Evolutionary conservation across 2,797 vertebrate species (phyloP), one percentile per base, ranked within the genome.

Genomic region (Pteropus rufus): DNA sequence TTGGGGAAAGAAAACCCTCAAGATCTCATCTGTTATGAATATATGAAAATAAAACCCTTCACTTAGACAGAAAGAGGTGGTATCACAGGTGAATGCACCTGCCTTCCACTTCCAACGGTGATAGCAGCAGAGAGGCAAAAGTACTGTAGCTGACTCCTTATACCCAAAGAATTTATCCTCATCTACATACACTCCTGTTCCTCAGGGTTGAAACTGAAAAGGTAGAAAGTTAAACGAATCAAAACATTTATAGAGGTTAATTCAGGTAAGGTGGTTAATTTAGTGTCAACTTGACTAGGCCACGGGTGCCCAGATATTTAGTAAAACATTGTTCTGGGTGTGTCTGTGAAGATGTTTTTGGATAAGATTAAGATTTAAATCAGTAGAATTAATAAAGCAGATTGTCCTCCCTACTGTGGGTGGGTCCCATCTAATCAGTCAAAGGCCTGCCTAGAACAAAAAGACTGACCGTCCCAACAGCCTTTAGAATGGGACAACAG

Each of bases 11-110:
- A 49, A 29, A 41, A 31, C 36, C 62, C 62, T 93, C n/a, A 79
- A 70, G 70, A 87, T 96, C 58, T 34, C 89, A 89, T 65, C 64
- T 76, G 77, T 72, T 89, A 85, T 96, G 92, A 97, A 96, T 95
- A 54, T 93, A 89, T 65, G 93, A 96, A 97, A 96, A 97, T 41
- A 24, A 97, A 94, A 79, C 23, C 52, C 41, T 73, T 23, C 0
- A 1, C 54, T 60, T 52, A 44, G 65, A 77, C 36, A 73, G 34
- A 73, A 95, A 73, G 49, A 88, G 11, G 49, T 9, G 26, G 9
- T 24, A 12, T 64, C 36, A 29, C 14, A 69, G 19, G n/a, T 69
- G 58, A 56, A 39, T 7, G 7, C 23, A n/a, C 31, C 54, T n/a
- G 44, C 31, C 29, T 24, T 19, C 54, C 10, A 44, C 34, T 60